Base-by-base conservation (phyloP, 23 tunicate species). In the Styela plicata region DNA sequence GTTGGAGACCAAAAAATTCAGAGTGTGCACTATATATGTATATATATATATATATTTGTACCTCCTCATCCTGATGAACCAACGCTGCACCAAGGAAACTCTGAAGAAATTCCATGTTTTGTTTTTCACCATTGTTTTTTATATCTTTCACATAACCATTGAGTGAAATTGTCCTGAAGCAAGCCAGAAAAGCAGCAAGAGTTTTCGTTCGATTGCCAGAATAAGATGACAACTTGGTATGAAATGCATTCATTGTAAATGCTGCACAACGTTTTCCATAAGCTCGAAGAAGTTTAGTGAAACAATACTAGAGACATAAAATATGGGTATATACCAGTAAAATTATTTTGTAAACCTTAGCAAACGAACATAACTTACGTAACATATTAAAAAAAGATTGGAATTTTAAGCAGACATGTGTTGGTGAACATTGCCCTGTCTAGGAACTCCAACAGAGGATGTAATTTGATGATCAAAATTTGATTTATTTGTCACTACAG, bases 281-380 rank as follows among this genome's bases (percentile, higher is more conserved):
- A 1, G 84, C 52, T 61, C 84, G 84, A 17, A 84, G 34, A 5
- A 89, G 76, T 37, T 89, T 89, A 3, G 22, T 63, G 33, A 80
- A 64, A 68, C 85, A 84, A 73, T 89, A 84, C 94, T 89, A 70
- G 2, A 84, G n/a, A n/a, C n/a, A n/a, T n/a, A n/a, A n/a, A n/a
- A n/a, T n/a, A n/a, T n/a, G n/a, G n/a, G n/a, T n/a, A n/a, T n/a
- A n/a, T n/a, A n/a, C n/a, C n/a, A n/a, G n/a, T n/a, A n/a, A n/a
- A n/a, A n/a, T n/a, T n/a, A n/a, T n/a, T n/a, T n/a, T n/a, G n/a
- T n/a, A n/a, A n/a, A n/a, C n/a, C n/a, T n/a, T n/a, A n/a, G n/a
- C n/a, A n/a, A n/a, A n/a, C n/a, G n/a, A n/a, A n/a, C n/a, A n/a
- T n/a, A n/a, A n/a, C n/a, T n/a, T n/a, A n/a, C n/a, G n/a, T n/a